Base-by-base conservation (phyloP, 2,888 invertebrate species). In the Sminthurides aquaticus region DNA sequence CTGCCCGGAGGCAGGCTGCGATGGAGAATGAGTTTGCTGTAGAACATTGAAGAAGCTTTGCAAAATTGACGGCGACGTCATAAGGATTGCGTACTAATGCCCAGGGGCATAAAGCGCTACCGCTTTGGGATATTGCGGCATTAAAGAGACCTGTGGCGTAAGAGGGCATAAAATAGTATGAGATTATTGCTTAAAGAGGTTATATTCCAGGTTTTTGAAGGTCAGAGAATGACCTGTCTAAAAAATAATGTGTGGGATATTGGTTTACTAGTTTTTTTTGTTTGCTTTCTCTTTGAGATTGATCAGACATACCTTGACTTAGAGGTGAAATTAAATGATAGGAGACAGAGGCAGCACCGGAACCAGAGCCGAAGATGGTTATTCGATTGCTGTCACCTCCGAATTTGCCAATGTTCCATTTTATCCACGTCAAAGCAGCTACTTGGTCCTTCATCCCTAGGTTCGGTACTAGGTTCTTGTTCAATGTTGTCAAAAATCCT, bases 71-170 rank as follows among this genome's bases (percentile, higher is more conserved):
- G 2, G 66, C 65, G 8, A 68, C 49, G 2, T 62, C 57, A 5
- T 5, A 22, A 15, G 70, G 70, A 28, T 65, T 65, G 25, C 67
- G 15, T 1, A 64, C 66, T 11, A 69, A 43, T 8, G 60, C 66
- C 69, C 69, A 69, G 1, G 68, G 65, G 59, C 70, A 68, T 1
- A 68, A 27, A 1, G 67, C 65, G 29, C 57, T 68, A 2, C 68
- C 68, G 25, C 61, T 29, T n/a, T 57, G 28, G 20, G 43, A 34
- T 11, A 34, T 34, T 5, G 43, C 43, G 8, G 43, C 5, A 15
- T 34, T 34, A 15, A 34, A 34, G 5, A 34, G 15, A 34, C 43
- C 43, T 34, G 43, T n/a, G n/a, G n/a, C n/a, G n/a, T n/a, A 34
- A 34, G 43, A 34, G 43, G 43, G 43, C 5, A 15, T 15, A 34